These are phyloP conservation scores for Miniopterus natalensis DNA, from an alignment of 2,113 vertebrate genomes.

Conservation along the genomic window DNA sequence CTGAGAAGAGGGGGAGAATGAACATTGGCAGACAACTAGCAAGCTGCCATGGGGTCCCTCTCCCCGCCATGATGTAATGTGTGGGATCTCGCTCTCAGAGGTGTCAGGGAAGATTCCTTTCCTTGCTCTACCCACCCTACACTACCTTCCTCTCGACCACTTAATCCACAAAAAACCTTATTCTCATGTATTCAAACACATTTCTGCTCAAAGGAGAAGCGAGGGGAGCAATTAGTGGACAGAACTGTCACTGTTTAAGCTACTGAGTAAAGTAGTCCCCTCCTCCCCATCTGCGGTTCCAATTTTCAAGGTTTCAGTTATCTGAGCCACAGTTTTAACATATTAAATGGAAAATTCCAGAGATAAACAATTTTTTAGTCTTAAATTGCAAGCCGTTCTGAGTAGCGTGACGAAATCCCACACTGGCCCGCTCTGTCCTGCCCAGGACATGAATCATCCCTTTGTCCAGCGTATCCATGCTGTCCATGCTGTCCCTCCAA, in stretches of 20 bases:
- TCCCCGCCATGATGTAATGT: not conserved
- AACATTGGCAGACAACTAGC: not conserved
- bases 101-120: not conserved
- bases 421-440: too few species aligned
- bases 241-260: not conserved
- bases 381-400: not conserved
- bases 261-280: not conserved
- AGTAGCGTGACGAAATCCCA: not conserved
- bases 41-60: not conserved
- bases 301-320: not conserved
- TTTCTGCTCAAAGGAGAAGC: not conserved
- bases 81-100: not conserved
- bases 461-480: not conserved
- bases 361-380: not conserved
- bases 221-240: not conserved
- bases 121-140: not conserved
- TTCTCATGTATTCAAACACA: not conserved
- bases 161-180: not conserved
- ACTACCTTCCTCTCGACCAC: not conserved
- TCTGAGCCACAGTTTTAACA: not conserved
- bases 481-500: not conserved
- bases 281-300: too few species aligned
- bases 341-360: not conserved
- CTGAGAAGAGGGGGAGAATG: not conserved
- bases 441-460: not conserved